Percentiles rank a stretch among this genome's conserved stretches.
Conservation (phyloP, 1,140 invertebrate genomes). For the Whitmania pigra region DNA sequence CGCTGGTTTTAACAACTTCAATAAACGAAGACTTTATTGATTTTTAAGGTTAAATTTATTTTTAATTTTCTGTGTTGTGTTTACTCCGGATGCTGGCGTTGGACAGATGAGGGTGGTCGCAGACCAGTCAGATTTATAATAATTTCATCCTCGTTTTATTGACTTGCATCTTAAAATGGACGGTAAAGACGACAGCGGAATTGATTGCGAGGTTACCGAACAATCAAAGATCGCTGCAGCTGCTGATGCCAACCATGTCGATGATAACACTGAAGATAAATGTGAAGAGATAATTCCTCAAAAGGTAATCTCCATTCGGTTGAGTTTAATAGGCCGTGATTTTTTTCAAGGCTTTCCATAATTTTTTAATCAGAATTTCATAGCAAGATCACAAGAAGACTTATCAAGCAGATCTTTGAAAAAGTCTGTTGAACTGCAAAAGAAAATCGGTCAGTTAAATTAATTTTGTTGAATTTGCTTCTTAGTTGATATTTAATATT, state of each 20-base stretch:
- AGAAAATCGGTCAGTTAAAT: conserved; percentile 31
- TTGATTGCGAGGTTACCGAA: conserved; percentile 35
- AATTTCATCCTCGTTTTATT: too few species aligned
- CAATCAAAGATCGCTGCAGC: conserved; percentile 1
- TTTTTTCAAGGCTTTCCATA: not conserved
- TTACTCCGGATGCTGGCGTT: too few species aligned
- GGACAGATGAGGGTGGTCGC: too few species aligned
- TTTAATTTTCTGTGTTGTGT: too few species aligned
- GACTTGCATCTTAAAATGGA: conserved; percentile 24
- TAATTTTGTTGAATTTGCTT: too few species aligned
- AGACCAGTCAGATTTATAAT: too few species aligned
- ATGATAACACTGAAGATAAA: not conserved
- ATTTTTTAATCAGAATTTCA: conserved; percentile 20
- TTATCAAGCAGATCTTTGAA: conserved; percentile 27
- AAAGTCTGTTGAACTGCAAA: conserved; percentile 34
- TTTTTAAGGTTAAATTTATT: too few species aligned
- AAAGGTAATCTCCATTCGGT: not conserved
- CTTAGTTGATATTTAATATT: too few species aligned
- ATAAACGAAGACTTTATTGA: too few species aligned
- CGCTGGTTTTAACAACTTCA: too few species aligned
- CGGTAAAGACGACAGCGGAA: conserved; percentile 38
- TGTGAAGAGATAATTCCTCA: not conserved
- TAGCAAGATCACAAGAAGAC: conserved; percentile 17
- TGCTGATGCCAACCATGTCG: not conserved
- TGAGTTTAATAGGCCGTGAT: too few species aligned